Evolutionary conservation across 2,888 invertebrate species (phyloP).

Genomic region (Drosophila anomalata): DNA sequence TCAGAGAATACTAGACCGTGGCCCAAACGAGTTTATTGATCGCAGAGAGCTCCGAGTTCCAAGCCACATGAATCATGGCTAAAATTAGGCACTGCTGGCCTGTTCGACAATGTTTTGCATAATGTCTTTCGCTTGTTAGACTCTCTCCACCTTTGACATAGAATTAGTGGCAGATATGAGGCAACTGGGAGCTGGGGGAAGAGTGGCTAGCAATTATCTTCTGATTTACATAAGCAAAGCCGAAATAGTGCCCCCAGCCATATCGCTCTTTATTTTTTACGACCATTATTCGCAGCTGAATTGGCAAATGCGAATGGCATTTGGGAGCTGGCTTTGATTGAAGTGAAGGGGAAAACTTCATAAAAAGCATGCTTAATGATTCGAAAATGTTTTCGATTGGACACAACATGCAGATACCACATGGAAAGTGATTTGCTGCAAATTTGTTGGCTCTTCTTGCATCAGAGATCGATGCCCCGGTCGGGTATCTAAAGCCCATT

Average conservation of each 20-base stretch:
- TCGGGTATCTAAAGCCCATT: slow-evolving; percentile 40
- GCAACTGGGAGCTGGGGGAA: slow-evolving; percentile 54
- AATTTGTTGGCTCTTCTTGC: slow-evolving; percentile 3
- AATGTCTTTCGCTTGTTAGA: slow-evolving; percentile 44
- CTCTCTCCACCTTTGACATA: slow-evolving; percentile 51
- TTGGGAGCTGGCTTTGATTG: slow-evolving; percentile 22
- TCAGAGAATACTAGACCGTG: background rate
- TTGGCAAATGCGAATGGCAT: slow-evolving; percentile 40
- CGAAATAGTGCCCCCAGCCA: slow-evolving; percentile 36
- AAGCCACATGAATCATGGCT: slow-evolving; percentile 63
- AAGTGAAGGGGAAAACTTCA: slow-evolving; percentile 69
- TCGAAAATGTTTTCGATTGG: slow-evolving; percentile 45
- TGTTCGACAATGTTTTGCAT: slow-evolving; percentile 58
- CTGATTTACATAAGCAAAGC: slow-evolving; percentile 63
- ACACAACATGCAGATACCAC: slow-evolving; percentile 17
- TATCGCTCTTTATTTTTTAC: slow-evolving; percentile 19
- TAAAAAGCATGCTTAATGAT: slow-evolving; percentile 46
- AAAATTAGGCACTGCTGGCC: slow-evolving; percentile 64
- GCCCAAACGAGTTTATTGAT: slow-evolving; percentile 62
- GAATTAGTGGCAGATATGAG: slow-evolving; percentile 65
- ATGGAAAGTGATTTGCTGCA: slow-evolving; percentile 23
- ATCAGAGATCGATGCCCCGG: slow-evolving; percentile 42
- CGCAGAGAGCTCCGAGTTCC: slow-evolving; percentile 43
- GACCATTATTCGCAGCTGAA: slow-evolving; percentile 44
- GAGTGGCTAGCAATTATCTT: slow-evolving; percentile 50